Evolutionary conservation across 2,113 vertebrate species (phyloP), one percentile per base, ranked within the genome.

Genomic region (Cervus canadensis): DNA sequence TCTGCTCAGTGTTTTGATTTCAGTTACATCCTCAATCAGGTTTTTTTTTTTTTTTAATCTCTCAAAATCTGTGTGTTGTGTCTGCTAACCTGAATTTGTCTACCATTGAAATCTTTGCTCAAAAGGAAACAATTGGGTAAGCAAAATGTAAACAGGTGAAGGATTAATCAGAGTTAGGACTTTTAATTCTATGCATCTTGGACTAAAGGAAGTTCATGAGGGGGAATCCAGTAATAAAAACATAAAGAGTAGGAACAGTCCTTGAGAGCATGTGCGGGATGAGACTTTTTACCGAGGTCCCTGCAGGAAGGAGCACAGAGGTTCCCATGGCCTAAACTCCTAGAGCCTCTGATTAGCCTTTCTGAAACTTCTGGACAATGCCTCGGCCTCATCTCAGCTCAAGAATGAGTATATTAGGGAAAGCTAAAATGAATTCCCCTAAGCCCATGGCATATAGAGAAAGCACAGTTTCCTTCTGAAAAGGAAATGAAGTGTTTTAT

Each of bases 401-500:
- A 96, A 94, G 64, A 97, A 87, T 26, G 43, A 97, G 48, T 54
- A 21, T 96, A 43, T 96, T 52, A 76, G 26, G 26, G 57, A 91
- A 97, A 95, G 57, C 89, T 81, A 21, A 85, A 81, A 59, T 62
- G 83, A 97, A 97, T 97, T 96, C 97, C 96, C 95, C 52, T 78
- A 96, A 98, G 97, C 93, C 93, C 91, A 30, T 84, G 93, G 76
- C 83, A 95, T 62, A 91, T 30, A 95, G 91, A 91, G 48, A 94
- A 96, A 98, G 85, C 17, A 97, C 59, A 50, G 43, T 96, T 96
- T 98, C 95, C 93, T 97, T 97, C 74, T 76, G 93, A 95, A 96
- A 95, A 98, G 91, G 97, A 98, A 97, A 98, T 97, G 96, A 93
- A 97, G 87, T 97, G 74, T 98, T 98, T 98, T 98, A 89, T 98